Evolutionary conservation across 2,888 invertebrate species (phyloP), one percentile per base, ranked within the genome.

Genomic region (Diarsia brunnea): DNA sequence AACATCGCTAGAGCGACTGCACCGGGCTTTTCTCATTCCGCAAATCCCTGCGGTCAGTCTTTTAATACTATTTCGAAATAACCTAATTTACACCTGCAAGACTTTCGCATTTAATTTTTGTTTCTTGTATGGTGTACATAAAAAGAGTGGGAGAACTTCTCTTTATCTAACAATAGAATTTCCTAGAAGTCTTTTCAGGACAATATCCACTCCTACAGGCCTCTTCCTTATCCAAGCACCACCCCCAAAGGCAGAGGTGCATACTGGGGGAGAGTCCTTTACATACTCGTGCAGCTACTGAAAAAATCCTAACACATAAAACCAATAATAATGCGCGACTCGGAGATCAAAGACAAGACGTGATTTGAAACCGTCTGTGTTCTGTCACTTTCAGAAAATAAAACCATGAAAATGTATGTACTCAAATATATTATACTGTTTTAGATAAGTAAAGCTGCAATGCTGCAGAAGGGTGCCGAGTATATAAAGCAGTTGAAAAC

Each of bases 401-500:
- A 16, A 4, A 3, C 7, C 38, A 19, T 19, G 24, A 49, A n/a
- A n/a, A 47, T 12, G 7, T 8, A 7, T 12, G 21, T 63, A 38
- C 16, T 61, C 21, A 38, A 68, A n/a, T 2, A 24, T 10, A 60
- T 31, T 60, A 14, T 3, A 10, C 31, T 31, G 24, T 16, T 21
- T 19, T 31, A 47, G 98, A 97, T 99, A 87, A 99, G 98, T 95
- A 99, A 99, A 96, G 99, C 99, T 61, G 99, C 99, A 27, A 99
- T 99, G 99, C 96, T 99, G 73, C 99, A 99, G 93, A 99, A 99
- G 93, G 99, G 99, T 77, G 99, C 99, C 11, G 99, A 99, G 89
- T 99, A 99, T 92, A 99, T 99, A 83, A 98, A 98, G 90, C 98
- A 99, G 92, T 95, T 99, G 88, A 98, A 98, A 89, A 96, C 97